phyloP scores from a whole-genome alignment of 2,888 invertebrate genomes.

The Hipparchia sbordonii region DNA sequence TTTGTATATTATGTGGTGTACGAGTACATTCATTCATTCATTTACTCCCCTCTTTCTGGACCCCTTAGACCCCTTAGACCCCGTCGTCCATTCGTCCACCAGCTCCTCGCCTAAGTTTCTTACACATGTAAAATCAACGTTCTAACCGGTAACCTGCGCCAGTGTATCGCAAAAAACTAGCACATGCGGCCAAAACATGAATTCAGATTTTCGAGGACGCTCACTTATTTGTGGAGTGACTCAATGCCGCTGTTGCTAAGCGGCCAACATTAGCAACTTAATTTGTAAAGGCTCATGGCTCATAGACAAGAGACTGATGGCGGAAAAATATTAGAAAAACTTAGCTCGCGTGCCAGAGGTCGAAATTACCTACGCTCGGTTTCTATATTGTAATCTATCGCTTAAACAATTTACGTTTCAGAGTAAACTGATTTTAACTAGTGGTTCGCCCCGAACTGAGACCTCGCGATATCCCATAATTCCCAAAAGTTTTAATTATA shows the following conservation, averaged over 20 bases:
- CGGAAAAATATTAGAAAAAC: neutral
- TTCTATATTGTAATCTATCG: too few relatives aligned
- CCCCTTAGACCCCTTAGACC: too few relatives aligned
- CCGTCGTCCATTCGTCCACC: neutral
- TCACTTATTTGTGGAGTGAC: slow-evolving; percentile 40
- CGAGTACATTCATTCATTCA: too few relatives aligned
- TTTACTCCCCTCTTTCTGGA: too few relatives aligned
- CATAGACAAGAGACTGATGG: too few relatives aligned
- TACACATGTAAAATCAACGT: slow-evolving; percentile 27
- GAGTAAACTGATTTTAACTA: too few relatives aligned
- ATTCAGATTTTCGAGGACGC: slow-evolving; percentile 42
- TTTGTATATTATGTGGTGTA: too few relatives aligned
- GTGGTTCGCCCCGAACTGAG: too few relatives aligned
- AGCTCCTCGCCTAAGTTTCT: slow-evolving; percentile 19
- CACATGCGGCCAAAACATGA: slow-evolving; percentile 42
- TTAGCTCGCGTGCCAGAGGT: neutral
- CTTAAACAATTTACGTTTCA: too few relatives aligned
- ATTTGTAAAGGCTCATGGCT: neutral
- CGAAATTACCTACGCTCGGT: neutral
- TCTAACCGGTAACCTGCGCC: slow-evolving; percentile 29
- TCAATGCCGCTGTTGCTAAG: slow-evolving; percentile 33
- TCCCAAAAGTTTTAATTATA: too few relatives aligned
- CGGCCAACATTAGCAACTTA: neutral
- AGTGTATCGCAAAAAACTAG: slow-evolving; percentile 38
- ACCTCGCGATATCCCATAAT: too few relatives aligned